Evolutionary conservation across 2,888 invertebrate genomes (phyloP), one percentile per base, ranked within the genome.

Genomic region (Coelopa pilipes): DNA sequence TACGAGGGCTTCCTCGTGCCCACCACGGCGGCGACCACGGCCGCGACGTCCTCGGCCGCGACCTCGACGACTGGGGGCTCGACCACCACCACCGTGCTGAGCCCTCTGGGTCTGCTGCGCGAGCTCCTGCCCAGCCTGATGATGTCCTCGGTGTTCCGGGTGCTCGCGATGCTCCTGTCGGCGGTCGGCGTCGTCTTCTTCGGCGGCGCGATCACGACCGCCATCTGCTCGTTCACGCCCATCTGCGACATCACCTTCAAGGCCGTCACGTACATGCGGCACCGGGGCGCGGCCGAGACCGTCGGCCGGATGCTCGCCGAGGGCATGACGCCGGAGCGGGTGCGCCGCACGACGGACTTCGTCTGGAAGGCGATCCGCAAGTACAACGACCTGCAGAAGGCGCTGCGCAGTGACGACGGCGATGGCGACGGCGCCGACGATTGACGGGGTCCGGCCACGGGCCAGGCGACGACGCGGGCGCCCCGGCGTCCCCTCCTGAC

Each of bases 181-280:
- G 88, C 88, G 9, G 80, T 88, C 17, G 83, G 84, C 3, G 82
- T 90, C 7, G 80, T 91, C 5, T 73, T 90, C 7, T 82, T 91
- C 69, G 90, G 91, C 4, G 88, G 89, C 12, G 84, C 89, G 24
- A 85, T 91, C 24, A 90, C 90, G 0, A 89, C 88, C 1, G 86
- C 89, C 1, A 80, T 92, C 0, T 92, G 92, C 80, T 88, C 89
- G 7, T 82, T 90, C 5, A 91, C 91, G 0, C 89, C 90, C 1
- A 77, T 92, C 70, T 92, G 92, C 79, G 88, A 89, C 13, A 88
- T 91, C 72, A 87, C 88, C 4, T 82, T 82, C 66, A 82, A 81
- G 15, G 84, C 85, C n/a, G 77, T 85, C 0, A 80, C 82, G 12
- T 84, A 86, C 49, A 75, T 87, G 13, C 79, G 81, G 15, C 79